phyloP scores from a whole-genome alignment of 2,797 vertebrate species.

The Micrastur ruficollis region DNA sequence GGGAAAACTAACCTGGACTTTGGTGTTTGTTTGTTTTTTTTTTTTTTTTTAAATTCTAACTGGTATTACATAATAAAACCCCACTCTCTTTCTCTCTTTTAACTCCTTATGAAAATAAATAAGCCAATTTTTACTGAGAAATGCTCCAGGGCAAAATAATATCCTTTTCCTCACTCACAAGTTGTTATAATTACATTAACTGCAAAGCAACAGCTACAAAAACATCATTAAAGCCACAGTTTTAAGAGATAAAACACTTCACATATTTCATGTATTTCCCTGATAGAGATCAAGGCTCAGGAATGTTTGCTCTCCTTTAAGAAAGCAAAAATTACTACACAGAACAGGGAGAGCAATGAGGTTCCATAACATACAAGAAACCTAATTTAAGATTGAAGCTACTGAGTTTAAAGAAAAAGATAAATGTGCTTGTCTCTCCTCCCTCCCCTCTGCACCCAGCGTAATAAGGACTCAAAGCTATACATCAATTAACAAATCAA shows the following conservation, averaged over 20 bases:
- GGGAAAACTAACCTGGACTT: neutral
- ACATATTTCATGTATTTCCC: neutral
- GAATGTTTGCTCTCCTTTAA: neutral
- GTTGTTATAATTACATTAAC: conserved; percentile 40
- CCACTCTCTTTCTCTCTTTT: neutral
- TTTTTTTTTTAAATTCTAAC: neutral
- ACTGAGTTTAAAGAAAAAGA: conserved; percentile 50
- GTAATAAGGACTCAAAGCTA: conserved; percentile 59
- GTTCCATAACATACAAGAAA: neutral
- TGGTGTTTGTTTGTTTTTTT: too few species aligned
- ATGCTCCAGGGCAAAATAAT: conserved; percentile 35
- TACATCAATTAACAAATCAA: conserved; percentile 63
- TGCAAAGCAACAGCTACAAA: conserved; percentile 5
- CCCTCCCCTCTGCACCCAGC: neutral
- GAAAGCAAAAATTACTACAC: conserved; percentile 11
- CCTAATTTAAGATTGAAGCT: neutral
- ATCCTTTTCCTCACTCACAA: neutral
- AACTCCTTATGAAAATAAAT: conserved; percentile 25
- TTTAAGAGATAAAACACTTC: conserved; percentile 23
- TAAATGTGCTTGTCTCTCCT: conserved; percentile 10
- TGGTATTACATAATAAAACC: neutral
- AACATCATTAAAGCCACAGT: conserved; percentile 25
- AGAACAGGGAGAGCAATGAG: neutral
- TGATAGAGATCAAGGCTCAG: neutral
- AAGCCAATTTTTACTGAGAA: neutral